Percentiles rank a stretch among this genome's conserved stretches.
Evolutionary conservation across 2,797 vertebrate genomes (phyloP).

Genomic region (Crocodylus rhombifer): DNA sequence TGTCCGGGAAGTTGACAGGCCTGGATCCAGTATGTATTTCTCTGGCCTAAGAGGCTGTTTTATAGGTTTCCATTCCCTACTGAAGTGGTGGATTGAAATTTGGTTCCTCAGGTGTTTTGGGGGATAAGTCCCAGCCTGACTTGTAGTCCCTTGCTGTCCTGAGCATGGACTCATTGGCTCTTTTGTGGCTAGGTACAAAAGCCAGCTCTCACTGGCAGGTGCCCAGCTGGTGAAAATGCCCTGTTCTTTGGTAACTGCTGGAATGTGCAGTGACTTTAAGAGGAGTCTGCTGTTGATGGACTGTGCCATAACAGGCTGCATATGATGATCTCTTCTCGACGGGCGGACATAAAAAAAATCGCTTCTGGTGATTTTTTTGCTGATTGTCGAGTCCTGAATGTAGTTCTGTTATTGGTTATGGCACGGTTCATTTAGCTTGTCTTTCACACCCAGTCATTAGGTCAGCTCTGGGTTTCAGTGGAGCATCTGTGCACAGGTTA

Average conservation of each 20-base stretch:
- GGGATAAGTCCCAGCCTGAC: not conserved
- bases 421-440: not conserved
- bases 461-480: not conserved
- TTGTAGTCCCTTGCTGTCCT: rapidly evolving
- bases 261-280: rapidly evolving
- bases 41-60: rapidly evolving
- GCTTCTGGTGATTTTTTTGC: not conserved
- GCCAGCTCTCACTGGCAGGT: not conserved
- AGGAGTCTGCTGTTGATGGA: not conserved
- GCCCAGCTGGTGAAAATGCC: not conserved
- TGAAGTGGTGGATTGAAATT: rapidly evolving
- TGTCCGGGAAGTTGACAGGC: slow-evolving; percentile 94
- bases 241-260: not conserved
- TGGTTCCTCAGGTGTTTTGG: not conserved
- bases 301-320: slow-evolving; percentile 26
- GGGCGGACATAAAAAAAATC: slow-evolving; percentile 81
- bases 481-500: not conserved
- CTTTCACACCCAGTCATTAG: rapidly evolving
- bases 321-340: slow-evolving; percentile 81
- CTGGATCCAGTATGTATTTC: slow-evolving; percentile 93
- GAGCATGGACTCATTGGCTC: not conserved
- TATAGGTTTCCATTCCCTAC: not conserved
- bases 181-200: not conserved
- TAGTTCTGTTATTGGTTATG: not conserved
- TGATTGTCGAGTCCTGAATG: slow-evolving; percentile 86